Percentiles rank a stretch among this genome's conserved stretches.
Evolutionary conservation across 2,888 invertebrate genomes (phyloP).

Genomic region (Linnaemya tessellans): DNA sequence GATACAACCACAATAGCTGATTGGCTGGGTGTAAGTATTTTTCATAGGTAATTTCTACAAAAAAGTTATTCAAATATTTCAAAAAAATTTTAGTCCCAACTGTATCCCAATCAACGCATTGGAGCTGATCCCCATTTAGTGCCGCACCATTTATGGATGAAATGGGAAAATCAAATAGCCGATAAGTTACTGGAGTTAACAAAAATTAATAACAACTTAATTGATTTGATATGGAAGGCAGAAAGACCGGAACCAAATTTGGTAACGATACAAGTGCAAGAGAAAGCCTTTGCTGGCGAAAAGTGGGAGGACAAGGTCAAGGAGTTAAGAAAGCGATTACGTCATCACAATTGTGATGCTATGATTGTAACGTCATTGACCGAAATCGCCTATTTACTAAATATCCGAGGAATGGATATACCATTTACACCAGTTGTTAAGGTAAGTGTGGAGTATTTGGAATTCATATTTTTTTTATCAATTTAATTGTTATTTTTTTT

Average conservation of each 20-base stretch:
- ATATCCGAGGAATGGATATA: conserved; percentile 93
- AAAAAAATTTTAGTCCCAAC: conserved; percentile 74
- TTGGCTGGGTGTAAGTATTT: conserved; percentile 86
- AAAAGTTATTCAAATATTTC: neutral
- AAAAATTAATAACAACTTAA: conserved; percentile 85
- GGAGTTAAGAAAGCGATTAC: conserved; percentile 87
- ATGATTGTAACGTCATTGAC: conserved; percentile 93
- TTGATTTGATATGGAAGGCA: conserved; percentile 91
- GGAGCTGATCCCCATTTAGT: conserved; percentile 90
- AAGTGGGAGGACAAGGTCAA: conserved; percentile 90
- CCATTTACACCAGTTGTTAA: conserved; percentile 91
- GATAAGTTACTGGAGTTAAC: conserved; percentile 77
- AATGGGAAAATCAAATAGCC: conserved; percentile 85
- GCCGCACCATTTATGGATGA: conserved; percentile 87
- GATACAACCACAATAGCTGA: conserved; percentile 86
- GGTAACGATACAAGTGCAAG: conserved; percentile 85
- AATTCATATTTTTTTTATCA: neutral
- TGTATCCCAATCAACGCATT: conserved; percentile 85
- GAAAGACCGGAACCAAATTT: conserved; percentile 85
- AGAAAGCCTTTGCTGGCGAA: conserved; percentile 86
- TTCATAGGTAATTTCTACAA: too few relatives aligned
- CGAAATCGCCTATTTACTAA: conserved; percentile 94
- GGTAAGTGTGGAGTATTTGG: conserved; percentile 80
- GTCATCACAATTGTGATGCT: conserved; percentile 87
- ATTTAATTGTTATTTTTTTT: neutral